Evolutionary conservation across 2,113 vertebrate genomes (phyloP).

Genomic region (Cisticola juncidis): DNA sequence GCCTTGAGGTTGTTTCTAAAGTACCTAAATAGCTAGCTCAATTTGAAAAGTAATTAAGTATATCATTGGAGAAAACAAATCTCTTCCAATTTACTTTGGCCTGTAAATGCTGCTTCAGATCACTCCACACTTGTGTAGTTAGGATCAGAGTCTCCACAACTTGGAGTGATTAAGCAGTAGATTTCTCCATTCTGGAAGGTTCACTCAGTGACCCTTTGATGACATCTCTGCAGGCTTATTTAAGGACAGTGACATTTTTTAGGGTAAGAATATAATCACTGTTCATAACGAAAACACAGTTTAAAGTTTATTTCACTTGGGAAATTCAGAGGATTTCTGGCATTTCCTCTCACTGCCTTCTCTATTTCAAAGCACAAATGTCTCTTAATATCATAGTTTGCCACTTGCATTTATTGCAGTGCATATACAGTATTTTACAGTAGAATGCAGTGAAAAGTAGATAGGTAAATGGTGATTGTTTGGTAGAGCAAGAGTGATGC

Average conservation of each 20-base stretch:
- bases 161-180: not conserved
- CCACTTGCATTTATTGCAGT: not conserved
- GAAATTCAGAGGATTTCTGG: not conserved
- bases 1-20: not conserved
- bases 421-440: accelerated
- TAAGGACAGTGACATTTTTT: not conserved
- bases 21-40: not conserved
- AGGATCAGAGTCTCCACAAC: not conserved
- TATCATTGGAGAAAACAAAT: conserved; percentile 3
- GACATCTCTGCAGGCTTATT: not conserved
- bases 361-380: not conserved
- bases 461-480: not conserved
- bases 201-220: not conserved
- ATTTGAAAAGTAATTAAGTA: conserved; percentile 21
- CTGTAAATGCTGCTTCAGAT: not conserved
- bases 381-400: not conserved
- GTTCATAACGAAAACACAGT: not conserved
- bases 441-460: not conserved
- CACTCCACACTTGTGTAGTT: not conserved
- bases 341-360: not conserved
- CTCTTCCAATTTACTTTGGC: not conserved
- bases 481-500: not conserved
- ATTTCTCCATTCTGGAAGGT: not conserved
- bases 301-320: not conserved
- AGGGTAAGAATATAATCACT: not conserved